These are phyloP conservation scores for Micromussa lordhowensis DNA, from an alignment of 92 coral and sea anemone genomes.

Conservation along the genomic window DNA sequence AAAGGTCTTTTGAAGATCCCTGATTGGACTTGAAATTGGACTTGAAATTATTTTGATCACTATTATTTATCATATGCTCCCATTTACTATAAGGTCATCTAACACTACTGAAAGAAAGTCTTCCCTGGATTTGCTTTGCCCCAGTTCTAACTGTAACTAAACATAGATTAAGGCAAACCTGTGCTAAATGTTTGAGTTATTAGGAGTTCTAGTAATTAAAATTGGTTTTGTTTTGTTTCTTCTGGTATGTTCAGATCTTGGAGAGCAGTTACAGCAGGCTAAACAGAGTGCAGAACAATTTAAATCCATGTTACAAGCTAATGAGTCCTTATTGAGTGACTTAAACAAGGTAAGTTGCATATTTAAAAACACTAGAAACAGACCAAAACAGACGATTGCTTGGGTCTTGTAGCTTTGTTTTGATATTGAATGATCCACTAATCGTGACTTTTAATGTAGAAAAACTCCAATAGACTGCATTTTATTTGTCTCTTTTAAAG, in stretches of 20 bases:
- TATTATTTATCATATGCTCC: too few species aligned
- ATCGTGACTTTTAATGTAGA: too few species aligned
- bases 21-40: too few species aligned
- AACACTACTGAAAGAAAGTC: not conserved
- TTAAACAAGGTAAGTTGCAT: slow-evolving; percentile 70
- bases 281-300: slow-evolving; percentile 89
- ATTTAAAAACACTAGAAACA: not conserved
- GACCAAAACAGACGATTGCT: too few species aligned
- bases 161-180: not conserved
- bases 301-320: slow-evolving; percentile 93
- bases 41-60: too few species aligned
- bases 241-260: slow-evolving; percentile 67
- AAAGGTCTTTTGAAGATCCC: too few species aligned
- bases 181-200: not conserved
- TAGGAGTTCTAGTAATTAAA: not conserved
- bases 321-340: slow-evolving; percentile 87
- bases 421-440: too few species aligned
- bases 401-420: too few species aligned
- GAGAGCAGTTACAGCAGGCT: slow-evolving; percentile 88
- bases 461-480: too few species aligned
- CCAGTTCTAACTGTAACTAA: not conserved
- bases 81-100: too few species aligned
- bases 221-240: not conserved
- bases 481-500: not conserved
- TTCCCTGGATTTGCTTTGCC: not conserved